Percentiles rank a stretch among this genome's conserved stretches.
Conservation (phyloP, 2,888 invertebrate genomes). For the Rotaria socialis region DNA sequence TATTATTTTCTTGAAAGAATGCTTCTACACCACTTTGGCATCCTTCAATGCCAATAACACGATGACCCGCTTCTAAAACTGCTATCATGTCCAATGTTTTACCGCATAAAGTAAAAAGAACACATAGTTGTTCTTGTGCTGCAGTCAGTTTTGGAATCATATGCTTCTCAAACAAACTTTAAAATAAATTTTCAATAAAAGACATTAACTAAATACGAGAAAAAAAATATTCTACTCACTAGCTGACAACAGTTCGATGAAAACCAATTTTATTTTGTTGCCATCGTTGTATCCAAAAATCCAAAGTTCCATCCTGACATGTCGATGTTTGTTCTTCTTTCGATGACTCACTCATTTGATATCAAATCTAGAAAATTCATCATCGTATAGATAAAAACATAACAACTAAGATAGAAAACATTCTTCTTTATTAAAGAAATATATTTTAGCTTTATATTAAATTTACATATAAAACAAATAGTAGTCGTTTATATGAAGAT, state of each 20-base stretch:
- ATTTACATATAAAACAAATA: too few relatives aligned
- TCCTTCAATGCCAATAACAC: slow-evolving; percentile 14
- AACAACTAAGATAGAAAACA: too few relatives aligned
- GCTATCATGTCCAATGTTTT: slow-evolving; percentile 4
- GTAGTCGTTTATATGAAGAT: too few relatives aligned
- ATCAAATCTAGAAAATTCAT: neutral
- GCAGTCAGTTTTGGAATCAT: neutral
- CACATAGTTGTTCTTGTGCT: neutral
- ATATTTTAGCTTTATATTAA: too few relatives aligned
- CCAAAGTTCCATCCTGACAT: neutral
- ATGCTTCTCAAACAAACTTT: neutral
- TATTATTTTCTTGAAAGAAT: slow-evolving; percentile 12
- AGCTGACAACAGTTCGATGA: neutral
- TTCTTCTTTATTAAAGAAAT: too few relatives aligned
- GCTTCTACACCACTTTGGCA: neutral
- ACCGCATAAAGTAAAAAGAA: neutral
- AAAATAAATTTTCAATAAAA: neutral
- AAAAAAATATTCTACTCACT: neutral
- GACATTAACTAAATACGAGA: neutral
- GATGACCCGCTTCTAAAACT: neutral
- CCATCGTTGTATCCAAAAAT: neutral
- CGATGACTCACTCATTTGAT: neutral
- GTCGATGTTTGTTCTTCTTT: too few relatives aligned
- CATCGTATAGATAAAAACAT: neutral
- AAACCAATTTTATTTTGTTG: neutral